phyloP scores from a whole-genome alignment of 2,888 invertebrate species.

The Pseudococcus longispinus region DNA sequence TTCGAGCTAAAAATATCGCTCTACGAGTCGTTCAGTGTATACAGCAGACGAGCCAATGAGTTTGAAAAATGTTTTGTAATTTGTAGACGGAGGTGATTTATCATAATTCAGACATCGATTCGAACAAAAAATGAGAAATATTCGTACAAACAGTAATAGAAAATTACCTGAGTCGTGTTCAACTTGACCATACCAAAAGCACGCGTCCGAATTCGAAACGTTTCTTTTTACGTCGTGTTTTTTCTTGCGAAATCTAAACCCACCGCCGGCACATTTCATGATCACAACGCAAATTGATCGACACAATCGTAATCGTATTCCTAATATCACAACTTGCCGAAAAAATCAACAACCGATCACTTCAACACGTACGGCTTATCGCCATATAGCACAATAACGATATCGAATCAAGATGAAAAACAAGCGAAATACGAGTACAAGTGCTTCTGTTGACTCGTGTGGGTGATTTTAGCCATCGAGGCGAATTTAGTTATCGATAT shows the following conservation, averaged over 20 bases:
- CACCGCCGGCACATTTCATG: slow-evolving; percentile 51
- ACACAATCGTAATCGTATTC: neutral
- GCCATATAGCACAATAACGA: neutral
- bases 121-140: too few species aligned
- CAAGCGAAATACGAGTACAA: neutral
- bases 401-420: neutral
- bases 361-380: neutral
- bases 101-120: too few species aligned
- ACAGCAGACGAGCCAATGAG: neutral
- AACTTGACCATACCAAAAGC: slow-evolving; percentile 50
- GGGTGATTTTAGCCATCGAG: neutral
- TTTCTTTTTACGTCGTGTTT: slow-evolving; percentile 45
- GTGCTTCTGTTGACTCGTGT: neutral
- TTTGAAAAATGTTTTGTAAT: too few species aligned
- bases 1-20: neutral
- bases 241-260: slow-evolving; percentile 51
- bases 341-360: neutral
- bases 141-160: too few species aligned
- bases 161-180: slow-evolving; percentile 50
- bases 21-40: neutral
- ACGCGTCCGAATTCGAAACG: slow-evolving; percentile 36
- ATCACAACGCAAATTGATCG: neutral
- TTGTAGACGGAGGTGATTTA: too few species aligned
- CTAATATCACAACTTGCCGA: neutral
- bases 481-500: neutral